Evolutionary conservation across 2,797 vertebrate genomes (phyloP).

Genomic region (Picus viridis): DNA sequence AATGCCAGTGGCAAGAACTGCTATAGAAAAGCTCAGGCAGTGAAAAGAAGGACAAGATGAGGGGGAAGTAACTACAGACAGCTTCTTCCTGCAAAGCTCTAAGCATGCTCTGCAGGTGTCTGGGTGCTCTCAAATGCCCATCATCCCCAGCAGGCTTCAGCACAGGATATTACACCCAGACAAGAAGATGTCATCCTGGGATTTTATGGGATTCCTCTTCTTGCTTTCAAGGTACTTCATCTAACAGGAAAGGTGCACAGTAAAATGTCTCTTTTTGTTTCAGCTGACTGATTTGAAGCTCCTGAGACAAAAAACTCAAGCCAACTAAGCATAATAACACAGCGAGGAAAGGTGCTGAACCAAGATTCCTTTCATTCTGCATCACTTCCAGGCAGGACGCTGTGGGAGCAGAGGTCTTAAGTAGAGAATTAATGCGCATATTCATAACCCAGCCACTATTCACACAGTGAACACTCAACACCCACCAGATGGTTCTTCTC

Average conservation of each 20-base stretch:
- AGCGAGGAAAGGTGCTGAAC: neutral
- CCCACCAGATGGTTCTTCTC: constrained; percentile 57
- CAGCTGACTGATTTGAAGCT: neutral
- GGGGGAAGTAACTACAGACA: neutral
- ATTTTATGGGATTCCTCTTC: neutral
- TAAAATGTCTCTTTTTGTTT: neutral
- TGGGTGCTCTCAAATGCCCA: accelerated
- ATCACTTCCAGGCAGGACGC: neutral
- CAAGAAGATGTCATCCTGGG: neutral
- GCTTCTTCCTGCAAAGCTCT: neutral
- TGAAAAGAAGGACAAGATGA: neutral
- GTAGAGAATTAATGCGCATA: constrained; percentile 11
- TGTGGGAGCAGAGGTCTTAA: neutral
- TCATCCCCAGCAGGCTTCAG: neutral
- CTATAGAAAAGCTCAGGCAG: neutral
- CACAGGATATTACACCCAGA: neutral
- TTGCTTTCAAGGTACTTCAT: neutral
- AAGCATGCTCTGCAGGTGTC: neutral
- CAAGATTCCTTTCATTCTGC: neutral
- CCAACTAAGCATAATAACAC: neutral
- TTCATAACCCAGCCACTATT: constrained; percentile 48
- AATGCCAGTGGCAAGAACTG: neutral
- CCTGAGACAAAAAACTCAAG: neutral
- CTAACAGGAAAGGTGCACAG: neutral
- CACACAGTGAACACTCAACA: constrained; percentile 67